Conservation (phyloP, 2,797 vertebrate species). For the Rhynchonycteris naso region DNA sequence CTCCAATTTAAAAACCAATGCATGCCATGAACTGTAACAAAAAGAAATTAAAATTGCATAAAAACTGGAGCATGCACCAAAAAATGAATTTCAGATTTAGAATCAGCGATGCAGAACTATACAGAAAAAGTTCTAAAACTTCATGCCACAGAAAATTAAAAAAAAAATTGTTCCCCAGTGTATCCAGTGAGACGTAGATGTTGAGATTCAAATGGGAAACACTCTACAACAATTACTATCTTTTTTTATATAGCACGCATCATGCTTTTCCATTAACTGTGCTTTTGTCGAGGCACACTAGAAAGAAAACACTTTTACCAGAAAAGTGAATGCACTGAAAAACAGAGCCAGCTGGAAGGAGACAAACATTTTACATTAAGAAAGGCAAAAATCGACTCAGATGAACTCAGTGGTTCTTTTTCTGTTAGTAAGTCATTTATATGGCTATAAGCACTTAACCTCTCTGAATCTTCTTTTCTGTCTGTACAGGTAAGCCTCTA, state of each 20-base stretch:
- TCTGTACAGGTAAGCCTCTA: not conserved
- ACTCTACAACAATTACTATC: not conserved
- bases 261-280: not conserved
- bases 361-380: not conserved
- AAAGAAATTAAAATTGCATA: too few relatives aligned
- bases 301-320: not conserved
- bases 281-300: not conserved
- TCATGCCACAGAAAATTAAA: too few relatives aligned
- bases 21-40: too few relatives aligned
- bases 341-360: not conserved
- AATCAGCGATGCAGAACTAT: too few relatives aligned
- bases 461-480: constrained; percentile 54
- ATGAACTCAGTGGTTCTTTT: not conserved
- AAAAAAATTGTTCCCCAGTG: too few relatives aligned
- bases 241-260: not conserved
- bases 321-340: not conserved
- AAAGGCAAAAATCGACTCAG: not conserved
- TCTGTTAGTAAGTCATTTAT: constrained; percentile 49
- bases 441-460: constrained; percentile 57
- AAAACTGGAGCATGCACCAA: too few relatives aligned
- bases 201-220: not conserved
- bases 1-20: too few relatives aligned
- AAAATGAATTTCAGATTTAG: too few relatives aligned
- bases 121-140: too few relatives aligned
- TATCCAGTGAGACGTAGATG: not conserved